Evolutionary conservation across 2,888 invertebrate species (phyloP).

Genomic region (Clitarchus hookeri): DNA sequence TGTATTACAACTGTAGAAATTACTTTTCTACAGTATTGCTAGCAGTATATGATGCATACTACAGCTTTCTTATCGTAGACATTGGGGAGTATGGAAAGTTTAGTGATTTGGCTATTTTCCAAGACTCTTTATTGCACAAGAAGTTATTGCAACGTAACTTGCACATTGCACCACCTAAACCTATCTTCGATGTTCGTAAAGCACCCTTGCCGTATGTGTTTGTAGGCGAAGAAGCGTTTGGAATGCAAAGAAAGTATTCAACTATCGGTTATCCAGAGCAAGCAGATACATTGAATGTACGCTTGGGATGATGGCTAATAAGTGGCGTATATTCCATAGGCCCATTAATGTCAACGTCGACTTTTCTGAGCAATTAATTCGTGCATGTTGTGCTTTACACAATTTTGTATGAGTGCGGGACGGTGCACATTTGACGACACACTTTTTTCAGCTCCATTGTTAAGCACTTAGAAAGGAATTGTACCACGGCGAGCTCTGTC

Average conservation of each 20-base stretch:
- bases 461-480: neutral
- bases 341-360: constrained; percentile 15
- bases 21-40: neutral
- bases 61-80: neutral
- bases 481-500: neutral
- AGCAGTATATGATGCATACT: neutral
- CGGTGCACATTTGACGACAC: neutral
- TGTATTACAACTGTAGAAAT: neutral
- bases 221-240: neutral
- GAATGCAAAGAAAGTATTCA: neutral
- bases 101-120: neutral
- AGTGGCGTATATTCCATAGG: neutral
- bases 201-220: neutral
- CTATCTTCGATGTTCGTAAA: neutral
- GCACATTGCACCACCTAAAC: neutral
- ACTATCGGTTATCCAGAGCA: neutral
- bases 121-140: neutral
- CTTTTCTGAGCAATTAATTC: neutral
- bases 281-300: neutral
- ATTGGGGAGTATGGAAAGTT: neutral
- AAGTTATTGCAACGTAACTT: neutral
- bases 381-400: constrained; percentile 1
- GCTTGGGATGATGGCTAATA: neutral
- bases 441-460: neutral
- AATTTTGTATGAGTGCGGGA: neutral